These are phyloP conservation scores for Punctoribates punctum DNA, from an alignment of 2,888 invertebrate genomes.

Conservation along the genomic window DNA sequence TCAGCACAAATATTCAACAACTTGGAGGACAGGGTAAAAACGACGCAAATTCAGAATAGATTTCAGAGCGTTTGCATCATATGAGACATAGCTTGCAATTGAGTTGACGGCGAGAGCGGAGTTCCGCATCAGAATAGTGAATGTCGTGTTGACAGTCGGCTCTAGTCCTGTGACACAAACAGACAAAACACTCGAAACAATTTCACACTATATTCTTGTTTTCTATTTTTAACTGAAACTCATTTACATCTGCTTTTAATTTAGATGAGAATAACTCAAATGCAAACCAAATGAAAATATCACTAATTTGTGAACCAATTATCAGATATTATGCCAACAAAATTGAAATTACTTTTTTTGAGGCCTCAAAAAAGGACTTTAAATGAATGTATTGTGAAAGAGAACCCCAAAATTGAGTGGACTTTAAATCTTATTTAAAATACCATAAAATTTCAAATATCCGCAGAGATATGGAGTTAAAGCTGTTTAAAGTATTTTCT, in stretches of 20 bases:
- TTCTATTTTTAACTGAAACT: neutral
- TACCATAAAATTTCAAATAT: conserved; percentile 24
- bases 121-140: conserved; percentile 12
- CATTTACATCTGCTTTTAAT: conserved; percentile 34
- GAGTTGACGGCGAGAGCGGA: neutral
- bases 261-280: neutral
- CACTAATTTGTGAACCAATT: neutral
- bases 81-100: conserved; percentile 13
- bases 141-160: neutral
- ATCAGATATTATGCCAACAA: neutral
- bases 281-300: conserved; percentile 12
- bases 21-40: conserved; percentile 1
- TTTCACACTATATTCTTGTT: conserved; percentile 24
- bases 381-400: neutral
- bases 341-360: neutral
- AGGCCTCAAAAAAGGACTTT: neutral
- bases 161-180: conserved; percentile 9
- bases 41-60: no score
- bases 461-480: conserved; percentile 1
- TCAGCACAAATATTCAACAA: conserved; percentile 18
- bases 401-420: neutral
- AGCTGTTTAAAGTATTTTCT: conserved; percentile 11
- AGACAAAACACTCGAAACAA: conserved; percentile 4
- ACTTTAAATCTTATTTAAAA: conserved; percentile 13
- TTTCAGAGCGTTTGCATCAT: neutral